A percentile compares a stretch with the other conserved stretches of the same genome.
Conservation (phyloP, 1,140 invertebrate genomes). For the Pollicipes pollicipes region DNA sequence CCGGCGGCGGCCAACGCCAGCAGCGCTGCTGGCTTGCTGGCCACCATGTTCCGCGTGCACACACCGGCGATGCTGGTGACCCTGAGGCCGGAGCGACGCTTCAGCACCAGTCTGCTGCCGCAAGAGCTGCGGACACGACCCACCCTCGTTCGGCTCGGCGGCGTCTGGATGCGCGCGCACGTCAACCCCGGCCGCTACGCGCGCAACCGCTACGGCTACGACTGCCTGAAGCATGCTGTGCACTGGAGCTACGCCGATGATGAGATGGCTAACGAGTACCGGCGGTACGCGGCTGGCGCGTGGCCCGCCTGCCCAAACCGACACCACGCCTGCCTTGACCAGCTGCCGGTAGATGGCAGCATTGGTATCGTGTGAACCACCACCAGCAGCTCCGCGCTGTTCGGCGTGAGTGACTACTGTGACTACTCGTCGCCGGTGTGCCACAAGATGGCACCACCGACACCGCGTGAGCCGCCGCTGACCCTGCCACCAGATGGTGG, state of each 20-base stretch:
- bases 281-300: constrained; percentile 3
- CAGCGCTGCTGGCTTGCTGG: not conserved
- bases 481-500: too few species aligned
- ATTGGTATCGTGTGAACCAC: not conserved
- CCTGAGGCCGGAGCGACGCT: constrained; percentile 6
- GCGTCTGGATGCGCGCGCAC: constrained; percentile 20
- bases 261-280: not conserved
- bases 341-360: constrained; percentile 22
- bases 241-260: constrained; percentile 11
- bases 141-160: constrained; percentile 20
- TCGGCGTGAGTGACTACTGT: too few species aligned
- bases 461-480: too few species aligned
- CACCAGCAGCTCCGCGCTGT: too few species aligned
- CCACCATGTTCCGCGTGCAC: constrained; percentile 10
- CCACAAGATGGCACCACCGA: too few species aligned
- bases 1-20: not conserved
- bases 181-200: constrained; percentile 23
- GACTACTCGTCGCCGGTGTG: too few species aligned
- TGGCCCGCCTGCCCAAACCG: constrained; percentile 17
- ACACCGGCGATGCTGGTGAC: constrained; percentile 6
- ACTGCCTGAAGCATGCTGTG: constrained; percentile 20
- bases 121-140: constrained; percentile 12
- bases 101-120: constrained; percentile 10
- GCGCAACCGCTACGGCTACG: constrained; percentile 22
- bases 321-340: constrained; percentile 22